Evolutionary conservation across 1,140 invertebrate species (phyloP), one percentile per base, ranked within the genome.

Genomic region (Drosophila quadrilineata): DNA sequence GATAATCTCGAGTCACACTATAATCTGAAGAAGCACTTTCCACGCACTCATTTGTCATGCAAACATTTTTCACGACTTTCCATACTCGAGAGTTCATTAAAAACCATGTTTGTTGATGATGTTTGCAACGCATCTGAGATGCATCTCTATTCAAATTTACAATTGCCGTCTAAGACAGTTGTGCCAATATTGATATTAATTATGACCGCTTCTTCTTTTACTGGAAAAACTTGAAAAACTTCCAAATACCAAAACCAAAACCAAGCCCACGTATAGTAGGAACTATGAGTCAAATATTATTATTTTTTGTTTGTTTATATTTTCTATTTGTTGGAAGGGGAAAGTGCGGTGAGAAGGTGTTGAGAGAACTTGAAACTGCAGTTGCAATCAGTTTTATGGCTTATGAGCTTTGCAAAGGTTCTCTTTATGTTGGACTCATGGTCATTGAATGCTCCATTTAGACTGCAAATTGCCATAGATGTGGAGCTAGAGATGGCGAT

Each of bases 171-270:
- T 35, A 9, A 12, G 50, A 71, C 22, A 40, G 64, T 57, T 68
- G 73, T 82, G 77, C 75, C 70, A 84, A 82, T 76, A 82, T 84
- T 82, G 76, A 73, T 73, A 82, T 84, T 82, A 73, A 82, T 84
- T 63, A 84, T 56, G 68, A n/a, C n/a, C n/a, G n/a, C n/a, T n/a
- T 53, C 56, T 52, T 56, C 43, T 26, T 10, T 22, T 22, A 40
- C 17, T 10, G 40, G 24, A 38, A 40, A 31, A 57, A 48, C 38
- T 52, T 45, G 38, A 46, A 52, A 60, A 46, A 43, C 49, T n/a
- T n/a, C 31, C 33, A 56, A 24, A 24, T 14, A n/a, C n/a, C 24
- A 45, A 54, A 67, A 29, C 26, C 36, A 26, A 52, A 50, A 62
- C 48, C 67, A 43, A 59, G 60, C n/a, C n/a, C n/a, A n/a, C n/a